Percentiles rank a stretch among this genome's conserved stretches.
These are phyloP conservation scores for Yasuhikotakia modesta DNA, from an alignment of 2,797 vertebrate species.

Conservation along the genomic window DNA sequence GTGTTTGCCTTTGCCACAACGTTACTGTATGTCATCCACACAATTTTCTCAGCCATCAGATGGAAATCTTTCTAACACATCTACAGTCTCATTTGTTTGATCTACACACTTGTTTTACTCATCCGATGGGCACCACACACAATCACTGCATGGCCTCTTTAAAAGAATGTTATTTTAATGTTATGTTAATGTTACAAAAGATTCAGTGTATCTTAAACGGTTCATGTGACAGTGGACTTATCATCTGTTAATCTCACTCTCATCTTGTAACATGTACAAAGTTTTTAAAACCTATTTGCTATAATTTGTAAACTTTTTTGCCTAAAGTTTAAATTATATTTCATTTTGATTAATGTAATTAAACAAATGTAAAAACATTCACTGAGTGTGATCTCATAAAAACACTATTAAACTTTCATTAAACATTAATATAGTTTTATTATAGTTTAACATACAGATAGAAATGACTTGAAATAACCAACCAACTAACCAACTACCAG, in stretches of 20 bases:
- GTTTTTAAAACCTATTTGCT: background rate
- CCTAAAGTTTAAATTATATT: constrained; percentile 27
- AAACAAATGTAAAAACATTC: background rate
- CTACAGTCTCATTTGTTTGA: background rate
- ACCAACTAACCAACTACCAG: too few species aligned
- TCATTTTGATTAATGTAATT: constrained; percentile 4
- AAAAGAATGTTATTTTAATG: constrained; percentile 1
- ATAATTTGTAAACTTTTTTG: constrained; percentile 1
- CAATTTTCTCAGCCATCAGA: constrained; percentile 73
- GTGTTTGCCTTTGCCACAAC: constrained; percentile 74
- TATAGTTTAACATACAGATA: too few species aligned
- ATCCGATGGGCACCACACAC: background rate
- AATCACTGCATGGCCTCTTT: background rate
- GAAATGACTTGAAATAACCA: too few species aligned
- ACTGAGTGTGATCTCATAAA: background rate
- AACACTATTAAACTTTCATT: too few species aligned
- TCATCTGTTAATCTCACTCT: too few species aligned
- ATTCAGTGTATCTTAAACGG: background rate
- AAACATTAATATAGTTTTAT: too few species aligned
- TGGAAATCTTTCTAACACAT: constrained; percentile 75
- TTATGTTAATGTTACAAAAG: background rate
- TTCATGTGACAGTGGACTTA: background rate
- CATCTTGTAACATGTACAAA: background rate
- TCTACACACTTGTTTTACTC: background rate
- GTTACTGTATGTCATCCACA: constrained; percentile 74